Conservation (phyloP, 2,888 invertebrate species). For the Barypeithes pellucidus region DNA sequence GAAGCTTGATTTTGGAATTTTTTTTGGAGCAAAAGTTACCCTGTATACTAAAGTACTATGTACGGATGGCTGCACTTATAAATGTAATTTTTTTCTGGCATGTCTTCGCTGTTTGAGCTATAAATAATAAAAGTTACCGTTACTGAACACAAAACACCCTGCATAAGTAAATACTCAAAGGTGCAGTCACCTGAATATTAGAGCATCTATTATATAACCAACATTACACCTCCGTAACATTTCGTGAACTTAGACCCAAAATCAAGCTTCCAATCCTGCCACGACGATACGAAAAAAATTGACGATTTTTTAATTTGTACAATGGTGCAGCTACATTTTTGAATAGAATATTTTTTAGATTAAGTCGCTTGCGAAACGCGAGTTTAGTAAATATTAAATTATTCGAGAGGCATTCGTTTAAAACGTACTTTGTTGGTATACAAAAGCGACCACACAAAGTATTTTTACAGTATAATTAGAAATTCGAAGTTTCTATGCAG, state of each 20-base stretch:
- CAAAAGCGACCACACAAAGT: no score
- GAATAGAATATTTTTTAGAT: no score
- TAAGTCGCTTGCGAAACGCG: not conserved
- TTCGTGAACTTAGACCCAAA: conserved; percentile 51
- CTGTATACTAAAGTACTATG: conserved; percentile 20
- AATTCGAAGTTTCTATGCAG: not conserved
- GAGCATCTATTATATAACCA: conserved; percentile 42
- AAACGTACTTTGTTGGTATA: no score
- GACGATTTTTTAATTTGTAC: not conserved
- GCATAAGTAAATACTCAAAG: conserved; percentile 9
- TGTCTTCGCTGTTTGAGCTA: not conserved
- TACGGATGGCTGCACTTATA: not conserved
- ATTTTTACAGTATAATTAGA: no score
- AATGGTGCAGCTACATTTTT: not conserved
- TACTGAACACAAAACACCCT: conserved; percentile 14
- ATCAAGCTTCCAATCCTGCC: conserved; percentile 47
- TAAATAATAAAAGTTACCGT: not conserved
- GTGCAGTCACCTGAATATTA: conserved; percentile 5
- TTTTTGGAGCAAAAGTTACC: conserved; percentile 4
- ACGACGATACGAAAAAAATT: conserved; percentile 8
- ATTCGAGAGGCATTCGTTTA: no score
- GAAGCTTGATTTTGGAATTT: conserved; percentile 50
- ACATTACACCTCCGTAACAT: conserved; percentile 39
- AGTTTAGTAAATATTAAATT: not conserved
- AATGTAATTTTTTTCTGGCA: not conserved